Evolutionary conservation across 1,140 invertebrate genomes (phyloP), one percentile per base, ranked within the genome.

Genomic region (Agraylea sexmaculata): DNA sequence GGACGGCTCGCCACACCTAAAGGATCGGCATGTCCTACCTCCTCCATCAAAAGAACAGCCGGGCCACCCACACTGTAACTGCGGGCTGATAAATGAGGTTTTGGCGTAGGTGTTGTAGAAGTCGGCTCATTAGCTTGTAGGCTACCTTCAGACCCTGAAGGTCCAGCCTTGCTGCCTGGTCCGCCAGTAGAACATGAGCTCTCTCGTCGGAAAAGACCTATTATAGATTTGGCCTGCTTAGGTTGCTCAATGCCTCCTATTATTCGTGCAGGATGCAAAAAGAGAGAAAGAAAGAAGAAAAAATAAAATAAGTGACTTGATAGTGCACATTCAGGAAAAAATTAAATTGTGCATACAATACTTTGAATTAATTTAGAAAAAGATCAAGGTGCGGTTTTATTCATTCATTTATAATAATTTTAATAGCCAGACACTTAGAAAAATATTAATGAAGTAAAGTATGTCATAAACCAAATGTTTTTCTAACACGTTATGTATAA

Each of bases 181-280:
- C 16, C 57, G 46, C 56, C 71, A 49, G 63, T 71, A 0, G 75
- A 77, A 47, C 73, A 67, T 41, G 70, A 65, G 57, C 74, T 77
- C 55, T 77, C 75, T 51, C 75, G 70, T 52, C 75, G 66, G 59
- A 78, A 78, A 27, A 78, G 67, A 68, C 75, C 75, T 70, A 78
- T 77, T 62, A 78, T 75, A 63, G 75, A 77, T 62, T 77, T 77
- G 45, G 73, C 68, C 65, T 70, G 73, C 70, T 73, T 74, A 70
- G 72, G 71, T 64, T 77, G 77, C 59, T 76, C 75, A 63, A 78
- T 71, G 56, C 75, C 75, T 63, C 75, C 75, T 78, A 59, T 39
- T 49, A 45, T 51, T 37, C 42, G 49, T 27, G 29, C 46, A 36
- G 53, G 37, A 31, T n/a, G n/a, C n/a, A n/a, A 48, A 48, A 30